phyloP scores from a whole-genome alignment of 37 sponge, comb jelly and placozoan species.

The Bolinopsis microptera region DNA sequence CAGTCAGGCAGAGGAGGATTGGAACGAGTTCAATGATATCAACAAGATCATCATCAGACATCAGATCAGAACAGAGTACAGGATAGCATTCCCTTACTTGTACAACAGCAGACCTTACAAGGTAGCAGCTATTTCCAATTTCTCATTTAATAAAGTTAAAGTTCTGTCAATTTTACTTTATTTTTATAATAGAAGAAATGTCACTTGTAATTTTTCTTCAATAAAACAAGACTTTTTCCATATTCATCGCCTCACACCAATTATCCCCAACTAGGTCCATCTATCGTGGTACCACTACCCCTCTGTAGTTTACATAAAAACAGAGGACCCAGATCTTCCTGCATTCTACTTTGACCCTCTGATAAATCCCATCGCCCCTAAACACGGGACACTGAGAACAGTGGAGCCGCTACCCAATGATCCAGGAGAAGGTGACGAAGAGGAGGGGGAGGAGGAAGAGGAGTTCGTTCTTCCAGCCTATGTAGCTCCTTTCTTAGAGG shows the following conservation, averaged over 20 bases:
- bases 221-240: too few relatives aligned
- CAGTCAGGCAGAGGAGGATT: conserved; percentile 87
- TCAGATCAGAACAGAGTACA: conserved; percentile 95
- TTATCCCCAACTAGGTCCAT: conserved; percentile 87
- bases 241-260: too few relatives aligned
- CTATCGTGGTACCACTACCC: conserved; percentile 98
- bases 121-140: not conserved
- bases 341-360: conserved; percentile 99
- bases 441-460: conserved; percentile 85
- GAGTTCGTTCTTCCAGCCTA: conserved; percentile 84
- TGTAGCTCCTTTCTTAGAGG: conserved; percentile 84
- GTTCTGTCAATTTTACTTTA: too few relatives aligned
- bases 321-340: conserved; percentile 99
- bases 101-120: conserved; percentile 93
- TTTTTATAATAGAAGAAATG: too few relatives aligned
- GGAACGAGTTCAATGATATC: conserved; percentile 99
- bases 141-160: not conserved
- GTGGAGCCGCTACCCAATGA: conserved; percentile 49
- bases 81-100: conserved; percentile 97
- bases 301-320: conserved; percentile 96
- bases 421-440: conserved; percentile 70
- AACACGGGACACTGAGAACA: conserved; percentile 74
- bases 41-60: conserved; percentile 99
- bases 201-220: too few relatives aligned
- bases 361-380: conserved; percentile 94